Evolutionary conservation across 2,888 invertebrate species (phyloP), one percentile per base, ranked within the genome.

Genomic region (Aleiodes alternator): DNA sequence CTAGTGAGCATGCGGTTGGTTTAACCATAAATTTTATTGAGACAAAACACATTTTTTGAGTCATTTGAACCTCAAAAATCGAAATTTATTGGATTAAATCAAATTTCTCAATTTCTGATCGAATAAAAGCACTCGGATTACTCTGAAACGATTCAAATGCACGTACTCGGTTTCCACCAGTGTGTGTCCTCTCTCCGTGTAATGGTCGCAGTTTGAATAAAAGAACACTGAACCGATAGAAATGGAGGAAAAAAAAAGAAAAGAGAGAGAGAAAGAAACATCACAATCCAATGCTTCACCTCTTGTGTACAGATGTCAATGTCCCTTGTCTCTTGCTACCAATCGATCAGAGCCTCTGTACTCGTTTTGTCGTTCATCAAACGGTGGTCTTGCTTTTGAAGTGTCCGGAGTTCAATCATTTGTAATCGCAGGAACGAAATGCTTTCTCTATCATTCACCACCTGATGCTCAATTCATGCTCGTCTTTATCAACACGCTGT

Each of bases 281-380:
- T 43, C 43, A 43, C 43, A 43, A 43, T 43, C 43, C 43, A 43
- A 43, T 43, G 43, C 43, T 43, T 43, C 43, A 43, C 43, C 48
- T 76, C 73, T 29, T 51, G 43, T 29, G 48, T 50, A 50, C 9
- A 53, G 55, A 56, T 31, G 55, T 43, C 43, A 43, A 43, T 43
- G 43, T 68, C 71, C 57, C 68, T 76, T 70, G 56, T 53, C 75
- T 76, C 75, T 79, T 76, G 38, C 23, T 16, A n/a, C 23, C 14
- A n/a, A 61, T 23, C 61, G 43, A 61, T 61, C 38, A 43, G 14
- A 16, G n/a, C 43, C 43, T n/a, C 61, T 75, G 12, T 48, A 55
- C 72, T 79, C 77, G 76, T 76, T 82, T 84, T 84, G 82, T 82
- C 82, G 82, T 76, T 82, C 79, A 84, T 83, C 83, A 82, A 84